Evolutionary conservation across 2,113 vertebrate genomes (phyloP).

Genomic region (Mustelus asterias): DNA sequence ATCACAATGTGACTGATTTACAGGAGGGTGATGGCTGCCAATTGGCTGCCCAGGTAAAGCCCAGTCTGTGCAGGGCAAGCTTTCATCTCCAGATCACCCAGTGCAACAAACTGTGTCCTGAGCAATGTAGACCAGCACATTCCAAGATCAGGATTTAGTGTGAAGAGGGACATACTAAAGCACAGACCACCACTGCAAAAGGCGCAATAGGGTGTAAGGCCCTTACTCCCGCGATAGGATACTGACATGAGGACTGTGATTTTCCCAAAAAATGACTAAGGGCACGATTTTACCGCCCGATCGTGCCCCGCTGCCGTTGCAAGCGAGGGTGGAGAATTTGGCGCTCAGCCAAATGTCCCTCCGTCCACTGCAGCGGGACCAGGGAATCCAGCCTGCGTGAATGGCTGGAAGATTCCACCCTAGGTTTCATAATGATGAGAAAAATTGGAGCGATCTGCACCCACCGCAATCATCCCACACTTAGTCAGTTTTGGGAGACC

Average conservation of each 20-base stretch:
- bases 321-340: too few species aligned
- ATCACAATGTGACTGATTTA: neutral
- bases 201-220: neutral
- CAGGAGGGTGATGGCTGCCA: neutral
- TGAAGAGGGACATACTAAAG: neutral
- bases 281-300: too few species aligned
- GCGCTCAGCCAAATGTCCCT: too few species aligned
- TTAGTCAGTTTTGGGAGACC: too few species aligned
- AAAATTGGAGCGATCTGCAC: too few species aligned
- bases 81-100: neutral
- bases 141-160: neutral
- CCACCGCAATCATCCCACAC: too few species aligned
- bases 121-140: neutral
- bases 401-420: too few species aligned
- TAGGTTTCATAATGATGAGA: too few species aligned
- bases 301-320: too few species aligned
- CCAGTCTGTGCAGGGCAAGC: neutral
- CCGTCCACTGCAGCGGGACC: too few species aligned
- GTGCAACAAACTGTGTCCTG: neutral
- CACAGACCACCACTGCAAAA: neutral
- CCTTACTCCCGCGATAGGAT: neutral
- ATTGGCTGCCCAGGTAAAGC: neutral
- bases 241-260: neutral
- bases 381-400: too few species aligned
- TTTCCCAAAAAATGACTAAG: too few species aligned